A percentile compares a stretch with the other conserved stretches of the same genome.
These are phyloP conservation scores for Elephantulus edwardii DNA, from an alignment of 2,113 vertebrate species.

Conservation along the genomic window DNA sequence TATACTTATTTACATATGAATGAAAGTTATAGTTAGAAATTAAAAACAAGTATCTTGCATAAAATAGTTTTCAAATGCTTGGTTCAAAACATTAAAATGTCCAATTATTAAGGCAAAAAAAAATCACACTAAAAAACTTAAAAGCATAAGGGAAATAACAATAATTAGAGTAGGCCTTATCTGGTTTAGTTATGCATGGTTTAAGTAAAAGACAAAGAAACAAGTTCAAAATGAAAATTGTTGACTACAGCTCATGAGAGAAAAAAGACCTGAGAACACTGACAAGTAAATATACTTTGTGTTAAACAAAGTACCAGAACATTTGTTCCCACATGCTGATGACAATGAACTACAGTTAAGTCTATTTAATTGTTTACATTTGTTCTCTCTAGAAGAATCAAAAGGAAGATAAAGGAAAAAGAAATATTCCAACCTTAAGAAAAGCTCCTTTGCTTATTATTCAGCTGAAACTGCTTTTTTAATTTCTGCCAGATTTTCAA, in stretches of 20 bases:
- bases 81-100: slow-evolving; percentile 54
- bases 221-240: slow-evolving; percentile 62
- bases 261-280: not conserved
- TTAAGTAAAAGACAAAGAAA: too few relatives aligned
- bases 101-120: slow-evolving; percentile 72
- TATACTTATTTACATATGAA: slow-evolving; percentile 43
- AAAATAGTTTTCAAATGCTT: slow-evolving; percentile 62
- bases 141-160: slow-evolving; percentile 57
- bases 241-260: slow-evolving; percentile 33
- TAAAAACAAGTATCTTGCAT: slow-evolving; percentile 51
- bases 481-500: slow-evolving; percentile 55
- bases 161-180: slow-evolving; percentile 65
- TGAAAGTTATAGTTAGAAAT: slow-evolving; percentile 60
- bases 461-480: slow-evolving; percentile 49
- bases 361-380: slow-evolving; percentile 37
- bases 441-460: slow-evolving; percentile 37
- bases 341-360: slow-evolving; percentile 32
- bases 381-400: slow-evolving; percentile 51
- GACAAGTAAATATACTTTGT: slow-evolving; percentile 44
- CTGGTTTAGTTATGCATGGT: slow-evolving; percentile 55
- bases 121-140: slow-evolving; percentile 59
- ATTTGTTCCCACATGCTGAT: slow-evolving; percentile 22
- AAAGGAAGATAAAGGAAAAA: slow-evolving; percentile 43
- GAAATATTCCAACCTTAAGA: slow-evolving; percentile 28
- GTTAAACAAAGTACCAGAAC: slow-evolving; percentile 55